A percentile compares a stretch with the other conserved stretches of the same genome.
Evolutionary conservation across 2,113 vertebrate genomes (phyloP).

Genomic region (Cheilinus undulatus): DNA sequence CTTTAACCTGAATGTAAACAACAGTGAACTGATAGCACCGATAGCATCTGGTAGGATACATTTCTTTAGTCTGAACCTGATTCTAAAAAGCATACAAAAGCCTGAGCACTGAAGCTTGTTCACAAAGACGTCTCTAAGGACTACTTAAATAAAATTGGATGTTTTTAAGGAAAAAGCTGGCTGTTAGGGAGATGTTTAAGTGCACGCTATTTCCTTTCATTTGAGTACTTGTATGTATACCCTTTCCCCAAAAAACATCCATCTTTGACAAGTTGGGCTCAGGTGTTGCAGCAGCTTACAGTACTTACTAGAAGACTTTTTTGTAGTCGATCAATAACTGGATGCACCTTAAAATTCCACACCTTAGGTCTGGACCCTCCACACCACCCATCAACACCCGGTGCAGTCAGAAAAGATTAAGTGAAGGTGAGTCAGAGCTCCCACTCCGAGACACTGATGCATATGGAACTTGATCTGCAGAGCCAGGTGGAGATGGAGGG

Average conservation of each 20-base stretch:
- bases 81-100: no score
- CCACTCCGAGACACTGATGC: slow-evolving; percentile 60
- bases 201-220: background rate
- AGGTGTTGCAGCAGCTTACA: slow-evolving; percentile 13
- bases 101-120: no score
- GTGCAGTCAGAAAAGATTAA: slow-evolving; percentile 67
- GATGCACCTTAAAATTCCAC: slow-evolving; percentile 53
- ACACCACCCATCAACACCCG: slow-evolving; percentile 24
- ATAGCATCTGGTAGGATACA: no score
- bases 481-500: slow-evolving; percentile 42
- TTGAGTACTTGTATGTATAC: background rate
- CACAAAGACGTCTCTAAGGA: no score
- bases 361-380: slow-evolving; percentile 47
- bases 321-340: slow-evolving; percentile 46
- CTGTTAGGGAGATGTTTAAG: background rate
- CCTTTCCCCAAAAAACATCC: slow-evolving; percentile 15
- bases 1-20: no score
- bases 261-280: slow-evolving; percentile 5
- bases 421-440: slow-evolving; percentile 56
- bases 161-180: background rate
- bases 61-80: no score
- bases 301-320: slow-evolving; percentile 7
- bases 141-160: background rate
- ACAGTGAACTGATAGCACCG: no score
- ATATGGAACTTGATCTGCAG: slow-evolving; percentile 60